phyloP scores from a whole-genome alignment of 1,140 invertebrate genomes.

The Subanguina moxae region DNA sequence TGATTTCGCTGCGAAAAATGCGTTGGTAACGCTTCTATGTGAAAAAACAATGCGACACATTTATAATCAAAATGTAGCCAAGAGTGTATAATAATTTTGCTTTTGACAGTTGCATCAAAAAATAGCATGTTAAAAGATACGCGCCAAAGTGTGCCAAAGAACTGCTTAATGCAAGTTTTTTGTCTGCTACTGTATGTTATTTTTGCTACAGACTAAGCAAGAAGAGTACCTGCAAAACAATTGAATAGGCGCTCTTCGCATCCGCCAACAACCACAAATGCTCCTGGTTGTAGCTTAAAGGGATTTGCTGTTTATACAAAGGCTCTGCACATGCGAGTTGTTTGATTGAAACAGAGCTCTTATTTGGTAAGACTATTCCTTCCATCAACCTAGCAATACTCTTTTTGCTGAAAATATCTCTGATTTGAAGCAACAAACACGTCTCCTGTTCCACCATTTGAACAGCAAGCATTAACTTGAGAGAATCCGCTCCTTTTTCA shows the following conservation, averaged over 20 bases:
- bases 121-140: too few relatives aligned
- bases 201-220: too few relatives aligned
- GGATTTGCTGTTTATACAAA: background rate
- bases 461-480: slow-evolving; percentile 15
- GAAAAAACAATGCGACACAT: too few relatives aligned
- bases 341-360: background rate
- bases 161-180: too few relatives aligned
- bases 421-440: slow-evolving; percentile 22
- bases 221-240: too few relatives aligned
- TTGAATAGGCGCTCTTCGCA: slow-evolving; percentile 2
- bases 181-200: too few relatives aligned
- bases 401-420: background rate
- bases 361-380: background rate
- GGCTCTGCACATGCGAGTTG: background rate
- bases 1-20: too few relatives aligned
- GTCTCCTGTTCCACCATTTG: slow-evolving; percentile 9
- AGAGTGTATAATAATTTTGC: too few relatives aligned
- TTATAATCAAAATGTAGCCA: too few relatives aligned
- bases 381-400: background rate
- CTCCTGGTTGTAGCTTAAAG: slow-evolving; percentile 23
- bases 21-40: too few relatives aligned
- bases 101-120: too few relatives aligned
- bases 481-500: slow-evolving; percentile 22
- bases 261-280: slow-evolving; percentile 19
- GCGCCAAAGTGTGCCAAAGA: too few relatives aligned